phyloP scores from a whole-genome alignment of 2,113 vertebrate genomes.

The human (Homo sapiens) region DNA sequence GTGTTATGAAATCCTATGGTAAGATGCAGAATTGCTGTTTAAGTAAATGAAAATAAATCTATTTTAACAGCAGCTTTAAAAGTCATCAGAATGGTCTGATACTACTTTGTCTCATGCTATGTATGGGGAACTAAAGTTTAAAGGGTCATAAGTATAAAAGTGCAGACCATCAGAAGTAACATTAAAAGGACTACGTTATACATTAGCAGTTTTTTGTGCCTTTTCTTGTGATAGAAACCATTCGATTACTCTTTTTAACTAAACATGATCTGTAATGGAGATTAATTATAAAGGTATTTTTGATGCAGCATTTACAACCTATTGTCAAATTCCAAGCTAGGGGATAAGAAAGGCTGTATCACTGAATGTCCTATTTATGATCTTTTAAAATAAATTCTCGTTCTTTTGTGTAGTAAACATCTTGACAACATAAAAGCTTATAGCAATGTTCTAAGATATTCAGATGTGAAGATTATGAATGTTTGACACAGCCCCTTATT shows the following conservation, averaged over 20 bases:
- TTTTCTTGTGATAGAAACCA: neutral
- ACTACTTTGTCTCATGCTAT: neutral
- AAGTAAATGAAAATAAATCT: constrained; percentile 51
- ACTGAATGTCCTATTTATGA: neutral
- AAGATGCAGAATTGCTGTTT: constrained; percentile 11
- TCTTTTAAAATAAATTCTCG: neutral
- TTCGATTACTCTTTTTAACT: neutral
- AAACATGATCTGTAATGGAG: neutral
- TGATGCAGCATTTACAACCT: neutral
- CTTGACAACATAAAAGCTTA: neutral
- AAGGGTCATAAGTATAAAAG: neutral
- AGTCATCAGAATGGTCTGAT: neutral
- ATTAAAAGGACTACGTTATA: neutral
- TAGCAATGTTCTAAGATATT: neutral
- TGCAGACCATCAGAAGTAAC: neutral
- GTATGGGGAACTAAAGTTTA: neutral
- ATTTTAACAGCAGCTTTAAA: neutral
- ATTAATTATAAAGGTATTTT: constrained; percentile 1
- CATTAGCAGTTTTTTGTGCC: neutral
- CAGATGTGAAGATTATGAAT: neutral
- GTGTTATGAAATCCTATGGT: neutral
- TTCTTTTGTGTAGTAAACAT: neutral
- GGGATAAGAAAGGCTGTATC: neutral
- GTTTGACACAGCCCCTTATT: neutral
- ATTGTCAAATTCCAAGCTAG: neutral